These are phyloP conservation scores for Melanophora roralis DNA, from an alignment of 2,888 invertebrate species.

Conservation along the genomic window DNA sequence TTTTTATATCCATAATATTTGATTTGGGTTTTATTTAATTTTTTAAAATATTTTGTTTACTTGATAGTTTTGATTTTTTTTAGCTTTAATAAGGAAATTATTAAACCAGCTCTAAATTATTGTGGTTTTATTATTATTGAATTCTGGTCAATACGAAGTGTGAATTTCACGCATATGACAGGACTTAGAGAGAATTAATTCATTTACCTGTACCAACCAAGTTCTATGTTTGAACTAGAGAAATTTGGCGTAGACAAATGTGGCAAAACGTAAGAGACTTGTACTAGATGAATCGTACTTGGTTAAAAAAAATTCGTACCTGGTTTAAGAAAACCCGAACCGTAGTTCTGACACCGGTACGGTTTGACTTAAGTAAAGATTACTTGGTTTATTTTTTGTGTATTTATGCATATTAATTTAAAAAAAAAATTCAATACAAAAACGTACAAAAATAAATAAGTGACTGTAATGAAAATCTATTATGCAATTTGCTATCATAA, in stretches of 20 bases:
- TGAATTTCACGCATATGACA: conserved; percentile 1
- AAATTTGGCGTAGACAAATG: too few species aligned
- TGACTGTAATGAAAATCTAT: conserved; percentile 22
- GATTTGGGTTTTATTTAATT: conserved; percentile 20
- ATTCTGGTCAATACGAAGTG: neutral
- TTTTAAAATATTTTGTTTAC: neutral
- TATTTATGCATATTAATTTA: neutral
- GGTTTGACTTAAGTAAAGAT: too few species aligned
- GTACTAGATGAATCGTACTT: too few species aligned
- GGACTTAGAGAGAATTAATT: neutral
- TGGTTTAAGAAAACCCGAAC: too few species aligned
- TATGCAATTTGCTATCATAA: conserved; percentile 35
- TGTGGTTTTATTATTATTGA: conserved; percentile 47
- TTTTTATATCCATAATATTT: neutral
- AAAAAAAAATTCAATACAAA: conserved; percentile 24
- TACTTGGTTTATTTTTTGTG: too few species aligned
- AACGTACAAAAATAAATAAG: conserved; percentile 28
- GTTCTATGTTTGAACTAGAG: too few species aligned
- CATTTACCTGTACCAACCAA: neutral
- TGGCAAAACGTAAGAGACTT: too few species aligned
- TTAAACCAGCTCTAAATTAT: conserved; percentile 46
- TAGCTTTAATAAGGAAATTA: conserved; percentile 18
- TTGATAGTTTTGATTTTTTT: neutral
- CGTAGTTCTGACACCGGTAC: too few species aligned
- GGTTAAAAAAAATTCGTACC: too few species aligned